These are phyloP conservation scores for Verasper variegatus DNA, from an alignment of 2,113 vertebrate species.

Conservation along the genomic window DNA sequence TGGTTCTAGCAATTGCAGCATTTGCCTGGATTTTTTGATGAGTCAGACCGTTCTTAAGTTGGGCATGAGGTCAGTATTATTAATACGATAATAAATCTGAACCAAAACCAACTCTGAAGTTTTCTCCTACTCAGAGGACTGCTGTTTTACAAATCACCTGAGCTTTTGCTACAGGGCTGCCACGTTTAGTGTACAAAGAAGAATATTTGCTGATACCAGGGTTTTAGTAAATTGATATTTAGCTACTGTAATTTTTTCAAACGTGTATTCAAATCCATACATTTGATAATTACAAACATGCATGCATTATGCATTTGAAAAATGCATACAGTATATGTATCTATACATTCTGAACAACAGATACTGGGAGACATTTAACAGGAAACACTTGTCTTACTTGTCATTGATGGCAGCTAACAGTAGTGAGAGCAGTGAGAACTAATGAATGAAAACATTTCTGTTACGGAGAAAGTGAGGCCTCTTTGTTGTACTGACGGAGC, in stretches of 20 bases:
- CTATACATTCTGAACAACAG: background rate
- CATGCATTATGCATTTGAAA: background rate
- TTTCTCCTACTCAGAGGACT: too few species aligned
- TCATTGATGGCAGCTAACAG: background rate
- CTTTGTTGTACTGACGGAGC: too few species aligned
- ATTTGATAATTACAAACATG: too few species aligned
- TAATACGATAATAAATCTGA: background rate
- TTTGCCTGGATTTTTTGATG: background rate
- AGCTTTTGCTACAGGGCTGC: background rate
- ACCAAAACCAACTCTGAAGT: background rate
- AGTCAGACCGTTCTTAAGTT: background rate
- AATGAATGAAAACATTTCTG: too few species aligned
- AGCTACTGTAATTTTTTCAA: too few species aligned
- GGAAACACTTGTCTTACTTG: background rate
- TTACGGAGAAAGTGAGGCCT: too few species aligned
- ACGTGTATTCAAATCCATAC: too few species aligned
- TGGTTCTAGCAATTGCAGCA: background rate
- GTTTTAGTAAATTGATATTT: background rate
- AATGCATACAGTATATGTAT: background rate
- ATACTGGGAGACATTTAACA: background rate
- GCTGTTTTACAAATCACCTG: background rate
- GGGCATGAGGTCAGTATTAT: background rate
- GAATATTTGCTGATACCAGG: background rate
- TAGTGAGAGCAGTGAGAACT: background rate
- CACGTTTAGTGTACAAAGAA: background rate